phyloP scores from a whole-genome alignment of 2,888 invertebrate species.

The Clepsis dumicolana region DNA sequence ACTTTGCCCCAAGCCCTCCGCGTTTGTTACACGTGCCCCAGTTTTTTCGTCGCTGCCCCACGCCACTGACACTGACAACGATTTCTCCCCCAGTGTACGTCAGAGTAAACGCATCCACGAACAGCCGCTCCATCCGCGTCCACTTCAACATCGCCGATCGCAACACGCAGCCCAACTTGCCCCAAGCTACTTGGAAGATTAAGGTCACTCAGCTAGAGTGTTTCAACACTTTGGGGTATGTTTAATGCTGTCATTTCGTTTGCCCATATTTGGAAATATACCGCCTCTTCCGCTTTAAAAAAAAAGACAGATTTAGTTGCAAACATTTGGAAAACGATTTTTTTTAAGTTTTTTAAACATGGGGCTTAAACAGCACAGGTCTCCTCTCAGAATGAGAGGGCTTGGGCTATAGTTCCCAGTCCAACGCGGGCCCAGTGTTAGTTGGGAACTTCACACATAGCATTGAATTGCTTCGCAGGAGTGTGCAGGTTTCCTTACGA shows the following conservation, averaged over 20 bases:
- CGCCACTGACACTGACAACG: not conserved
- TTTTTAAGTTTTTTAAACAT: no score
- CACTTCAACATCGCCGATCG: constrained; percentile 81
- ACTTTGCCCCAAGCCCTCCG: not conserved
- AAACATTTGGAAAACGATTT: no score
- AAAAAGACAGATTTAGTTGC: no score
- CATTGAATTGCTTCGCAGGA: no score
- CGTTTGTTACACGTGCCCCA: not conserved
- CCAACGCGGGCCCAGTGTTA: no score
- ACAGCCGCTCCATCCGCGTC: constrained; percentile 75
- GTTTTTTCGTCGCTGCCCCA: not conserved
- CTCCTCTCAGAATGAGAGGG: no score
- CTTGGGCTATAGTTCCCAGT: no score
- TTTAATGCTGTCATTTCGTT: not conserved
- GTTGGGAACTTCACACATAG: no score
- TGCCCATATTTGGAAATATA: not conserved
- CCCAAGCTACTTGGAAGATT: constrained; percentile 86
- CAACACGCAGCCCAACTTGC: constrained; percentile 75
- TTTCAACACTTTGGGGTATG: constrained; percentile 80
- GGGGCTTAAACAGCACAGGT: no score
- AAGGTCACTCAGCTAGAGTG: constrained; percentile 88
- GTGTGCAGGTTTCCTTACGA: no score
- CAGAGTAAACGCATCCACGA: constrained; percentile 77
- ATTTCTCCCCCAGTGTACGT: constrained; percentile 71
- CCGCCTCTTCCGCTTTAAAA: no score